Evolutionary conservation across 1,140 invertebrate species (phyloP).

Genomic region (Diprion similis): DNA sequence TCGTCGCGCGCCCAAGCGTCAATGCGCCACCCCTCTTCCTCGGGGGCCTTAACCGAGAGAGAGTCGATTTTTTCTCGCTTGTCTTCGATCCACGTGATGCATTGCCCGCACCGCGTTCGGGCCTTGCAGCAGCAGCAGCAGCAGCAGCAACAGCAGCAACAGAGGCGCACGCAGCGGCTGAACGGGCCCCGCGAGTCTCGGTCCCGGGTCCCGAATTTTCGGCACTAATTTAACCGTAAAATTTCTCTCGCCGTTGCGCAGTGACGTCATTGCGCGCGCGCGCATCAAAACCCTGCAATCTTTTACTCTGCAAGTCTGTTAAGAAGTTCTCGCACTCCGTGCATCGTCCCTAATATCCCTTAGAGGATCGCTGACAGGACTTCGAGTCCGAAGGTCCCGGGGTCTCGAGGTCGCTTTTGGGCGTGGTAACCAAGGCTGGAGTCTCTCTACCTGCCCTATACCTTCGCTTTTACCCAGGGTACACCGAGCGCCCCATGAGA

Average conservation of each 20-base stretch:
- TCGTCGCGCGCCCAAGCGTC: conserved; percentile 9
- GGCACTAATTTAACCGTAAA: conserved; percentile 5
- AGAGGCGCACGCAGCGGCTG: conserved; percentile 13
- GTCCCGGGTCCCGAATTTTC: conserved; percentile 14
- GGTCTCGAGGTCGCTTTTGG: conserved; percentile 1
- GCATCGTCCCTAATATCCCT: background rate
- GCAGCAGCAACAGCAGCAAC: conserved; percentile 11
- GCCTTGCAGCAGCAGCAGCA: background rate
- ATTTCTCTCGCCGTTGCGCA: background rate
- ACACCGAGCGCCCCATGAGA: background rate
- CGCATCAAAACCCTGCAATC: no score
- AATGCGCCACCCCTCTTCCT: conserved; percentile 16
- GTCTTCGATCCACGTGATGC: conserved; percentile 12
- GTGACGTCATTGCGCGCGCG: no score
- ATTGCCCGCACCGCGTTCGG: background rate
- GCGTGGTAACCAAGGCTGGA: background rate
- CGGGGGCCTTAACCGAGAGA: conserved; percentile 4
- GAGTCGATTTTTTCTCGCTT: conserved; percentile 7
- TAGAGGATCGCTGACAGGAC: background rate
- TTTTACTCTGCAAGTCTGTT: no score
- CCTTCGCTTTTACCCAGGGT: background rate
- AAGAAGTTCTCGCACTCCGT: no score
- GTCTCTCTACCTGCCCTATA: background rate
- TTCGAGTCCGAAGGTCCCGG: background rate
- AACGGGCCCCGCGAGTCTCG: background rate